A percentile compares a stretch with the other conserved stretches of the same genome.
Evolutionary conservation across 2,888 invertebrate species (phyloP).

Genomic region (Metallyticus violacea): DNA sequence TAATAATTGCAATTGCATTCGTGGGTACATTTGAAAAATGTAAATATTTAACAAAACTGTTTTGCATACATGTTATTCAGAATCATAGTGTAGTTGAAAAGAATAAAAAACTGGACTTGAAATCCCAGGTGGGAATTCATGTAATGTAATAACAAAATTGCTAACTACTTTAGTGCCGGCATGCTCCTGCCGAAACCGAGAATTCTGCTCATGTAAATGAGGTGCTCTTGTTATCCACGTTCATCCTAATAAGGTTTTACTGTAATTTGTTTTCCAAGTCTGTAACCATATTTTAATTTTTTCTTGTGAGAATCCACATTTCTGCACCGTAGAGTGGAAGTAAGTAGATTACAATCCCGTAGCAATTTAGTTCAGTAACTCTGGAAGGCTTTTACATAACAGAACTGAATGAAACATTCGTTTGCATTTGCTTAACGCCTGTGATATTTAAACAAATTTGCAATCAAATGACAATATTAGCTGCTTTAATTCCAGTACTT

Average conservation of each 20-base stretch:
- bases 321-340: background rate
- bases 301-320: background rate
- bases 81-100: no score
- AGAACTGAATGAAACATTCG: background rate
- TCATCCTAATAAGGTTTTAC: background rate
- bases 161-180: background rate
- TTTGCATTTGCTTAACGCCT: background rate
- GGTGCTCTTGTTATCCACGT: background rate
- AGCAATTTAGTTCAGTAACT: background rate
- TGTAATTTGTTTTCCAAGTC: background rate
- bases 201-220: background rate
- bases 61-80: no score
- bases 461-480: background rate
- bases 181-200: background rate
- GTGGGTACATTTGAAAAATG: no score
- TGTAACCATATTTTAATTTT: background rate
- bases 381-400: background rate
- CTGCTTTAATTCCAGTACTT: no score
- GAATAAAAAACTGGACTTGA: no score
- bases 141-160: no score
- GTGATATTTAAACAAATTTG: background rate
- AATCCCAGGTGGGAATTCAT: no score
- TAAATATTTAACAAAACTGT: no score
- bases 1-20: no score
- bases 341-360: background rate